Evolutionary conservation across 2,113 vertebrate species (phyloP), one percentile per base, ranked within the genome.

Genomic region (Hemiprocne comata): DNA sequence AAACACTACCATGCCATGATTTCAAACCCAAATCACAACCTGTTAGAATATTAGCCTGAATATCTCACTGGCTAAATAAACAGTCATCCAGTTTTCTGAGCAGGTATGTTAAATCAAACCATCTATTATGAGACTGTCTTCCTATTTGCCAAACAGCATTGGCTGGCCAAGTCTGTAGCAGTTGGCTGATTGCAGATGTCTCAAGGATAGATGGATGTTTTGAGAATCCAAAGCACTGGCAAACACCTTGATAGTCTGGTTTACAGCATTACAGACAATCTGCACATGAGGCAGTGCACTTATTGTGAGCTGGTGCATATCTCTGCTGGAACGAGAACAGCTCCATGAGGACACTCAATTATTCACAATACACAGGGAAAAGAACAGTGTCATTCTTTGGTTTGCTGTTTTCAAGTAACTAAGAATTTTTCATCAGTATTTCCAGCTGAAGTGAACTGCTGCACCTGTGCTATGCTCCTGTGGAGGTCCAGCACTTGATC

Each of bases 261-360:
- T 96, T 76, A 42, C 33, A 66, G 54, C 17, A 5, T 44, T n/a
- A 29, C 67, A 74, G 91, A 71, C 66, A 93, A 42, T 36, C 77
- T 93, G 93, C 60, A 78, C 48, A 40, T 4, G 23, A 66, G 17
- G 7, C 58, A 78, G 19, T 17, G 14, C 80, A 62, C 34, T 34
- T 23, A 13, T 58, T 28, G 1, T 0, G 4, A 1, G 0, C n/a
- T 25, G 61, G 31, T 31, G 48, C 25, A 15, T 53, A 17, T 17
- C 55, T 44, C 14, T 33, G 51, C 65, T 14, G 13, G 18, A 85
- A 44, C 72, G 78, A 62, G 77, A 67, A 40, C 2, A 5, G 74
- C 44, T 61, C 2, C 2, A 0, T 0, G 6, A 57, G 24, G 13
- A 9, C n/a, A 9, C 7, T 18, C 5, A 2, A 13, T 8, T 9